Evolutionary conservation across 2,888 invertebrate species (phyloP), one percentile per base, ranked within the genome.

Genomic region (Chalcis sispes): DNA sequence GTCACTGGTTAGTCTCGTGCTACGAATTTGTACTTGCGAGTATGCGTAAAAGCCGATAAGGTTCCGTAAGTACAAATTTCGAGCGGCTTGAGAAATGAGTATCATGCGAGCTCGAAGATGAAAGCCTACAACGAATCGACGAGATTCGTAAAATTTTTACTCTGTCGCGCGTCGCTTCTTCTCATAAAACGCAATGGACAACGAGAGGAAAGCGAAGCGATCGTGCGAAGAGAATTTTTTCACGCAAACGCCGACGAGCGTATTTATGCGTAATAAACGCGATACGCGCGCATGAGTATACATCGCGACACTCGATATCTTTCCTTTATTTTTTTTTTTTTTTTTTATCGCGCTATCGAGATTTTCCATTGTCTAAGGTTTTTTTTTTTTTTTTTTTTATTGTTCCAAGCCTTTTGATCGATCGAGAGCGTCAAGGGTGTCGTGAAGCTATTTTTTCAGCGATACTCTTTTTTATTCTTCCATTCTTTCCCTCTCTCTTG

Each of bases 71-170:
- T n/a, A n/a, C n/a, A n/a, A n/a, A n/a, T n/a, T n/a, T n/a, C n/a
- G n/a, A n/a, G n/a, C n/a, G n/a, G n/a, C n/a, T n/a, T n/a, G n/a
- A n/a, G n/a, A n/a, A n/a, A n/a, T n/a, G n/a, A n/a, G n/a, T n/a
- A n/a, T n/a, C n/a, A n/a, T n/a, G n/a, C n/a, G n/a, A n/a, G n/a
- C n/a, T n/a, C n/a, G n/a, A n/a, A n/a, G 75, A 76, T 75, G 75
- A 75, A 70, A 54, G 32, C n/a, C n/a, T n/a, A n/a, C n/a, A n/a
- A n/a, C n/a, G n/a, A n/a, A n/a, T n/a, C 48, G 52, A 61, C 18
- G 42, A 18, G 20, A 3, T 46, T 72, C 72, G 75, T 76, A 76
- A 76, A 75, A 66, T 76, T 66, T 67, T 50, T 27, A 23, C 66
- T 25, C 54, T 40, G n/a, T n/a, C n/a, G n/a, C n/a, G n/a, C n/a